These are phyloP conservation scores for Julus scanicus DNA, from an alignment of 2,888 invertebrate species.

Conservation along the genomic window DNA sequence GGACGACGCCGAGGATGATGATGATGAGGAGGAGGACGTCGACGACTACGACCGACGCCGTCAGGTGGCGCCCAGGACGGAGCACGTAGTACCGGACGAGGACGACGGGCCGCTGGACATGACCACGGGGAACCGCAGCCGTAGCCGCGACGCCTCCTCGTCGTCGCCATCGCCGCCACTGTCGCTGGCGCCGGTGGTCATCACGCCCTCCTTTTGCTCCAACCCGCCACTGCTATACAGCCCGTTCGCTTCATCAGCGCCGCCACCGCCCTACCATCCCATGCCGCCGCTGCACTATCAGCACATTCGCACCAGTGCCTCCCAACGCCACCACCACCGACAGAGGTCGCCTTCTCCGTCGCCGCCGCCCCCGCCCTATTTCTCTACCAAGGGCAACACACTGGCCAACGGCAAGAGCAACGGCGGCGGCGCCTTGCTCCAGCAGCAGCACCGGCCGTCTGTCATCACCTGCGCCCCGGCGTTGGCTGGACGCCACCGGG, in stretches of 20 bases:
- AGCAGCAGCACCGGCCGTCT: conserved; percentile 69
- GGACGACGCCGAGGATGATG: conserved; percentile 37
- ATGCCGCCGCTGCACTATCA: conserved; percentile 46
- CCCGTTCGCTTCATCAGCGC: conserved; percentile 58
- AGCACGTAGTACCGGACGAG: conserved; percentile 59
- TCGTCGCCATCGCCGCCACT: conserved; percentile 50
- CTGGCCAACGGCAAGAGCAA: neutral
- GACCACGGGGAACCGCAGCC: conserved; percentile 60
- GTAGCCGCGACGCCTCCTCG: conserved; percentile 50
- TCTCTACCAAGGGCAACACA: conserved; percentile 44
- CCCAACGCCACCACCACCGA: conserved; percentile 61
- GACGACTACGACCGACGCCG: neutral
- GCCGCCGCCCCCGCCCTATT: neutral
- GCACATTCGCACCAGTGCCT: neutral
- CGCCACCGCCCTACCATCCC: conserved; percentile 72
- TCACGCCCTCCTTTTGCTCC: conserved; percentile 29
- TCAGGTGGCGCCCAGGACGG: neutral
- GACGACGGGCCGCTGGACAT: conserved; percentile 62
- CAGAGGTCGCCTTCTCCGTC: conserved; percentile 48
- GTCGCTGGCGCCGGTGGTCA: conserved; percentile 46
- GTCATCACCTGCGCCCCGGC: conserved; percentile 73
- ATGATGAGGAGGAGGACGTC: neutral
- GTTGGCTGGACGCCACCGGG: neutral
- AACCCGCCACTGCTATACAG: conserved; percentile 19
- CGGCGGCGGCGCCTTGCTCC: conserved; percentile 1